These are phyloP conservation scores for Karalla daura DNA, from an alignment of 2,797 vertebrate species.

Conservation along the genomic window DNA sequence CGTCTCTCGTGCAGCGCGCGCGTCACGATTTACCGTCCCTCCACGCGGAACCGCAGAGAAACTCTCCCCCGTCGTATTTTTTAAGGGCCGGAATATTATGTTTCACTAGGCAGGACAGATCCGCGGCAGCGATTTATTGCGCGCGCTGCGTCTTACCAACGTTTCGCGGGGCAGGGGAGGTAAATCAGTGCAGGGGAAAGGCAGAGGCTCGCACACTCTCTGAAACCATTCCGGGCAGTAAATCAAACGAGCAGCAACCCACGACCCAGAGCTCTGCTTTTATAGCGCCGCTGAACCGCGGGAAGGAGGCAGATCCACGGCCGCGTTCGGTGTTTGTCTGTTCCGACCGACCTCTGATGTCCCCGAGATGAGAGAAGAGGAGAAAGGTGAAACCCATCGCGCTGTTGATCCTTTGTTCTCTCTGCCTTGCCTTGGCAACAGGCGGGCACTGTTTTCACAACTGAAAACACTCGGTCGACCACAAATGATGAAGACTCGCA, in stretches of 20 bases:
- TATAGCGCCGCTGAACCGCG: constrained; percentile 8
- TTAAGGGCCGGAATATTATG: constrained; percentile 15
- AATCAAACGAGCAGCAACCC: constrained; percentile 18
- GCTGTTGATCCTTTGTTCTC: not conserved
- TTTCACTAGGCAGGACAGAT: constrained; percentile 12
- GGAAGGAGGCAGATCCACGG: not conserved
- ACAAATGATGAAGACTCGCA: too few relatives aligned
- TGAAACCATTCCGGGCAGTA: constrained; percentile 28
- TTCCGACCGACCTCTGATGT: not conserved
- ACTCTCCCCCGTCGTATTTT: not conserved
- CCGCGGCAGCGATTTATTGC: constrained; percentile 12
- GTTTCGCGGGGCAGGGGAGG: constrained; percentile 16
- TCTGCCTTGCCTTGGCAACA: not conserved
- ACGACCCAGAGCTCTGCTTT: constrained; percentile 8
- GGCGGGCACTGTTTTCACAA: too few relatives aligned
- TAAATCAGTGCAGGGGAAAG: constrained; percentile 36
- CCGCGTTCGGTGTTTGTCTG: not conserved
- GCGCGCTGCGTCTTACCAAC: not conserved
- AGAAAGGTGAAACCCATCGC: too few relatives aligned
- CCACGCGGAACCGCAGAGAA: constrained; percentile 5
- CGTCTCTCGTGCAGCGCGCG: constrained; percentile 3
- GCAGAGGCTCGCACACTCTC: constrained; percentile 12
- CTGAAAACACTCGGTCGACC: too few relatives aligned
- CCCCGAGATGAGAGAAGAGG: too few relatives aligned
- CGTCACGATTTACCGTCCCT: not conserved